Base-by-base conservation (phyloP, 2,888 invertebrate species). In the Tetragonula carbonaria region DNA sequence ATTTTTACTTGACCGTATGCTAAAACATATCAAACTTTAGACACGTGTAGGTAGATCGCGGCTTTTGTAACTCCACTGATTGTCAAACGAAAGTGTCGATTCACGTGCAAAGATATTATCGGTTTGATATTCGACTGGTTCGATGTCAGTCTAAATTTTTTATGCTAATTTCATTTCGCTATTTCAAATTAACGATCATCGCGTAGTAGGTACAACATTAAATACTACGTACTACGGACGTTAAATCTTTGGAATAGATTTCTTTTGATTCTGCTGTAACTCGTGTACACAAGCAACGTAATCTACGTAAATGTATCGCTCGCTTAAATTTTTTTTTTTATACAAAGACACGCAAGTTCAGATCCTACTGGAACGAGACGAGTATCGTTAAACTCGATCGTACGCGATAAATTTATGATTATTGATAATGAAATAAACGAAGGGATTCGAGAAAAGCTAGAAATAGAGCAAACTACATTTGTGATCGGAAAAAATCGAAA, bases 121-220 rank as follows among this genome's bases (percentile, higher is more conserved):
- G 33, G 33, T 33, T 33, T 33, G 33, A 33, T 33, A 28, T 50
- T 51, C 8, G 66, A 55, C 67, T 2, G 16, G 51, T 4, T 59
- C 59, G 38, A 74, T 38, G 33, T 71, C 77, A 38, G 21, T 16
- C n/a, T n/a, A 14, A 59, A 38, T 67, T 55, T 33, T 33, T 33
- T 63, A 70, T 70, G 38, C 21, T 65, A 72, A 77, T 80, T 38
- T 53, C 55, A 77, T 72, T 28, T 67, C 71, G 4, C 28, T 66
- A 51, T 28, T 67, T 53, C 14, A 21, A 8, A 11, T 66, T 51
- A 23, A 72, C 2, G 16, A 28, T 63, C 45, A 2, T 67, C 45
- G 2, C 5, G 14, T n/a, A 8, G 21, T 38, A 13, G 33, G 3
- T 21, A 33, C 4, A 33, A 21, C 21, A 33, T 5, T 5, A 13